These are phyloP conservation scores for Petromus typicus DNA, from an alignment of 2,113 vertebrate species.

Conservation along the genomic window DNA sequence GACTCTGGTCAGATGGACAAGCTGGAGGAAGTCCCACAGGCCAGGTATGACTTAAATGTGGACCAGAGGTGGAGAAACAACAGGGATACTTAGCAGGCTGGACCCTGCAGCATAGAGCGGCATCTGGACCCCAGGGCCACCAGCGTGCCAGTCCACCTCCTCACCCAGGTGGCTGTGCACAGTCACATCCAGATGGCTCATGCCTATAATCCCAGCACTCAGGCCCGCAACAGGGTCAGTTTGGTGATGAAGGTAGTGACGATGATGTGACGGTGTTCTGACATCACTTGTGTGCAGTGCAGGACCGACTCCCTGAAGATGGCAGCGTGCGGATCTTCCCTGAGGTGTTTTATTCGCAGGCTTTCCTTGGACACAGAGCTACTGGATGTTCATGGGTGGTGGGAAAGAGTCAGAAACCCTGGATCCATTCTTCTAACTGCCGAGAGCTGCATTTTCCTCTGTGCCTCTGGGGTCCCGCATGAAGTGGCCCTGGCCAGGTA, in stretches of 20 bases:
- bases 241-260: neutral
- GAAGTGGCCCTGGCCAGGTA: neutral
- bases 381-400: neutral
- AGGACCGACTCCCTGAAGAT: neutral
- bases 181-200: too few species aligned
- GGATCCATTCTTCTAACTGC: too few species aligned
- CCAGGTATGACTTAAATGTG: neutral
- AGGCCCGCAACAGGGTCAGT: neutral
- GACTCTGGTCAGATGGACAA: neutral
- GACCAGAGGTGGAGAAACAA: neutral
- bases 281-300: neutral
- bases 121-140: neutral
- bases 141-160: neutral
- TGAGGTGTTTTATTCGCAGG: neutral
- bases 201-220: too few species aligned
- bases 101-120: neutral
- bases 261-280: neutral
- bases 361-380: accelerated
- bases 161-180: neutral
- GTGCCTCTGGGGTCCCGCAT: neutral
- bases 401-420: neutral
- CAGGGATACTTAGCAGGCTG: neutral
- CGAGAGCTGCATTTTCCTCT: neutral
- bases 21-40: neutral
- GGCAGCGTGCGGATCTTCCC: neutral